Conservation (phyloP, 2,888 invertebrate genomes). For the Polylopha cassiicola region DNA sequence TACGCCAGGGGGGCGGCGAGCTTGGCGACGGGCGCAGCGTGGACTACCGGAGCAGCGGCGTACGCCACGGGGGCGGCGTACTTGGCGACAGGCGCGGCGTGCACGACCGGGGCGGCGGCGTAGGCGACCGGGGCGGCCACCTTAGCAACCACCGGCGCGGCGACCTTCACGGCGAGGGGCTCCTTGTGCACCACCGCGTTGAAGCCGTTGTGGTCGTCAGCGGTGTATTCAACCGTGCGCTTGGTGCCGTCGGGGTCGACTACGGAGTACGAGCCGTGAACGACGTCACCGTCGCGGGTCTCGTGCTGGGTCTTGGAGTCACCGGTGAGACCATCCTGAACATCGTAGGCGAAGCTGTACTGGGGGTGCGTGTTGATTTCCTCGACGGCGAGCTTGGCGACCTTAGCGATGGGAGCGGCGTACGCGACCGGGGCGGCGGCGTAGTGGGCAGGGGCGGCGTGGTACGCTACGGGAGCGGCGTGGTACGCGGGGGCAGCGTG, state of each 20-base stretch:
- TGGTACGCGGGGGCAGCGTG: slow-evolving; percentile 22
- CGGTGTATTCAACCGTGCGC: slow-evolving; percentile 70
- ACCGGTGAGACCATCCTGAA: slow-evolving; percentile 74
- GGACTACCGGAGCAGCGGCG: slow-evolving; percentile 18
- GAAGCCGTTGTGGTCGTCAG: slow-evolving; percentile 67
- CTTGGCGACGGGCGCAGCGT: slow-evolving; percentile 12
- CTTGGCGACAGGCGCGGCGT: slow-evolving; percentile 34
- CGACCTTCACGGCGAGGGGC: slow-evolving; percentile 48
- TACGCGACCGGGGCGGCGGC: slow-evolving; percentile 17
- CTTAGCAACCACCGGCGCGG: slow-evolving; percentile 30
- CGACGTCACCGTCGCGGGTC: slow-evolving; percentile 63
- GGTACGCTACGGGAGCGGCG: slow-evolving; percentile 29
- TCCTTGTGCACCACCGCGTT: slow-evolving; percentile 69
- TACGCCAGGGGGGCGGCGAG: slow-evolving; percentile 22
- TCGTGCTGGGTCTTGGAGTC: slow-evolving; percentile 69
- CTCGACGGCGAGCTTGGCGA: slow-evolving; percentile 43
- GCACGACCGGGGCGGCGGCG: slow-evolving; percentile 29
- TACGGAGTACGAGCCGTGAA: slow-evolving; percentile 68
- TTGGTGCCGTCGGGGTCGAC: slow-evolving; percentile 67
- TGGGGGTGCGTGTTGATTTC: slow-evolving; percentile 58
- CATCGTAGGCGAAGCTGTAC: slow-evolving; percentile 76
- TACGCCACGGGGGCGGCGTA: slow-evolving; percentile 30
- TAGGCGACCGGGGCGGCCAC: slow-evolving; percentile 35
- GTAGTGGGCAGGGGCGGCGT: slow-evolving; percentile 33
- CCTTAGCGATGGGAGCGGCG: slow-evolving; percentile 40